Base-by-base conservation (phyloP, 2,888 invertebrate species). In the Eristalis pertinax region DNA sequence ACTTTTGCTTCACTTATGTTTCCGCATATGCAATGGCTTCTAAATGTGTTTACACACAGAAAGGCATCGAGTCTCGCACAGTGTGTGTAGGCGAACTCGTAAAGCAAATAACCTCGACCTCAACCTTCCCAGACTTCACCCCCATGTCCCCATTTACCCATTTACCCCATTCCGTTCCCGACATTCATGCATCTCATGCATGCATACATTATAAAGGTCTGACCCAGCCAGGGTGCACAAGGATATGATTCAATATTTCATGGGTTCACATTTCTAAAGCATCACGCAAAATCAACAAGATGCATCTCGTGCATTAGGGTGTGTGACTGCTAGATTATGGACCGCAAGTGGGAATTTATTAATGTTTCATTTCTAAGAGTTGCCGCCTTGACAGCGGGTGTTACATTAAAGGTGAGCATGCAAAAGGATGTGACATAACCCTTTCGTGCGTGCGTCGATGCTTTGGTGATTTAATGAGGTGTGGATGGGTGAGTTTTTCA, bases 171-270 rank as follows among this genome's bases (percentile, higher is more conserved):
- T 41, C 58, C 29, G 1, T 26, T 24, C 70, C 19, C 56, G 22
- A 58, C 76, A 62, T 74, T 64, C 58, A 79, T 19, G 50, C 50
- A 13, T 43, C 56, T 67, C 41, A 62, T 22, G 29, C 60, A 76
- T 68, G 22, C 8, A 50, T 26, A 67, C 35, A 63, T 29, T 32
- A 78, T 43, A 32, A 64, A 83, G 78, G 75, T 83, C 72, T 70
- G 78, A 50, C 63, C 43, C 73, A 35, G 75, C 63, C 78, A 74
- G 62, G 75, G 77, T 67, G 86, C 78, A 82, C 77, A 86, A 86
- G 82, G 77, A 82, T 82, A 79, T 72, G 79, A 76, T 84, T 87
- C 75, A 75, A 87, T 84, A 79, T 87, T 78, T 86, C 65, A 81
- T 67, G 68, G 68, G 43, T 82, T 76, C 68, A 68, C 68, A 76